Conservation (phyloP, 2,797 vertebrate species). For the Galago senegalensis region DNA sequence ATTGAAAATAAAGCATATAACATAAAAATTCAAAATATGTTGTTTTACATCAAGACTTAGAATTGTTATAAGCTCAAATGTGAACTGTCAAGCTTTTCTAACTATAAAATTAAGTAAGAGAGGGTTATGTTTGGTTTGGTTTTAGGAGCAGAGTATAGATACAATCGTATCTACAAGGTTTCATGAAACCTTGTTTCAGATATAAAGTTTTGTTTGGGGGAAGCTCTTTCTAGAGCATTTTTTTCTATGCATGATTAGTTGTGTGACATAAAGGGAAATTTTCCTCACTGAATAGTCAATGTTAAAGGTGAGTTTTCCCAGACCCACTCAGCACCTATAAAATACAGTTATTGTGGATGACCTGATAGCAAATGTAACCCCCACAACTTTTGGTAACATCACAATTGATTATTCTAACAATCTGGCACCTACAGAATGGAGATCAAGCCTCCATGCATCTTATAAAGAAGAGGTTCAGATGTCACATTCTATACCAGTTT, state of each 20-base stretch:
- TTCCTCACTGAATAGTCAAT: not conserved
- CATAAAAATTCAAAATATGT: constrained; percentile 23
- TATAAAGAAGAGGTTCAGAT: not conserved
- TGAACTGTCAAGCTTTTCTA: not conserved
- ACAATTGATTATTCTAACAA: not conserved
- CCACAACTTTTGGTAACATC: not conserved
- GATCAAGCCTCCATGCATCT: not conserved
- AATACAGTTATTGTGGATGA: not conserved
- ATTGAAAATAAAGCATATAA: not conserved
- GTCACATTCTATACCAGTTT: not conserved
- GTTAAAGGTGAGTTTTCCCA: not conserved
- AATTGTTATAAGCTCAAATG: not conserved
- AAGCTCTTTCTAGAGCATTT: constrained; percentile 1
- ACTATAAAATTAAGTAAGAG: not conserved
- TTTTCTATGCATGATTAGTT: not conserved
- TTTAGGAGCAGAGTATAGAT: not conserved
- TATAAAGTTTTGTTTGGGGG: constrained; percentile 34
- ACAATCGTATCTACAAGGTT: not conserved
- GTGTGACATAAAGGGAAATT: not conserved
- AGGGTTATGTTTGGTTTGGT: not conserved
- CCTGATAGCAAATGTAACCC: not conserved
- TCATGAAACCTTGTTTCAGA: not conserved
- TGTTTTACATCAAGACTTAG: not conserved
- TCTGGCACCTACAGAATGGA: not conserved
- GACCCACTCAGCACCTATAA: not conserved